phyloP scores from a whole-genome alignment of 1,140 invertebrate genomes.

The Nephila pilipes region DNA sequence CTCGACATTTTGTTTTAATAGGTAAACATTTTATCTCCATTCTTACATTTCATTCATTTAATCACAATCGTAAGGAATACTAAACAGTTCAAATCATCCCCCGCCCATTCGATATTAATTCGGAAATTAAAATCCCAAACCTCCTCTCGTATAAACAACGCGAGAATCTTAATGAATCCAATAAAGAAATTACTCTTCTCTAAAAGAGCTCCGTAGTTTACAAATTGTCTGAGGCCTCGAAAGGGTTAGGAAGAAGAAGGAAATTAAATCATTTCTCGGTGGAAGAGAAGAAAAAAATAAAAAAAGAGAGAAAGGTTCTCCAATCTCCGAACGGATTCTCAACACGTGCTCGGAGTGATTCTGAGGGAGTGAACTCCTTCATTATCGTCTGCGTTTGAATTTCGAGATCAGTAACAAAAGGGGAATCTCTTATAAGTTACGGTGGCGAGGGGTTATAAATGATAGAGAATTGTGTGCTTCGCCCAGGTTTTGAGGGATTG shows the following conservation, averaged over 20 bases:
- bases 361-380: background rate
- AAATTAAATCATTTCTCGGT: constrained; percentile 4
- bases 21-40: too few relatives aligned
- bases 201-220: background rate
- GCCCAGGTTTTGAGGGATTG: background rate
- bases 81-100: too few relatives aligned
- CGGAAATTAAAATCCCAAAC: background rate
- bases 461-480: constrained; percentile 22
- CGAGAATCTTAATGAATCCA: background rate
- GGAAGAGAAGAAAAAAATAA: background rate
- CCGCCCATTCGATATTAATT: background rate
- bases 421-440: constrained; percentile 12
- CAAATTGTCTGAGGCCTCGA: background rate
- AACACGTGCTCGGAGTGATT: constrained; percentile 20
- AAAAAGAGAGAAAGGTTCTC: background rate
- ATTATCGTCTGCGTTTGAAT: constrained; percentile 23
- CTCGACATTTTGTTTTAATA: too few relatives aligned
- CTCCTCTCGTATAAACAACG: background rate
- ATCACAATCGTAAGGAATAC: too few relatives aligned
- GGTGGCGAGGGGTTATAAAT: background rate
- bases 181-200: background rate
- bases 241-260: background rate
- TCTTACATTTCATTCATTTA: too few relatives aligned
- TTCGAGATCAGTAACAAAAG: background rate
- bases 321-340: constrained; percentile 22